These are phyloP conservation scores for Xestia xanthographa DNA, from an alignment of 2,888 invertebrate genomes.

Conservation along the genomic window DNA sequence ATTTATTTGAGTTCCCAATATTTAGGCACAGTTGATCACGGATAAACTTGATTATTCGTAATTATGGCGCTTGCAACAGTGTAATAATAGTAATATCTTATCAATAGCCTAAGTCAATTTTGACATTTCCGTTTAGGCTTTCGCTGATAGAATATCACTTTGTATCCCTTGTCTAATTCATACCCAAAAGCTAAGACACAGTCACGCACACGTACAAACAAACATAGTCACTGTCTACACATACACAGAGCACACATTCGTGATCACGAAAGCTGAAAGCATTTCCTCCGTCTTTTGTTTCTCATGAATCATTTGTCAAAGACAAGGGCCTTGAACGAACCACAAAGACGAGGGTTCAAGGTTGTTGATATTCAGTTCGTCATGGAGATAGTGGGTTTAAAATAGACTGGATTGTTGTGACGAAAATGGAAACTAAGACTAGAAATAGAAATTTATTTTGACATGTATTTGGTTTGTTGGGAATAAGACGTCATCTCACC, in stretches of 20 bases:
- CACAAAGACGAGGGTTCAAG: conserved; percentile 68
- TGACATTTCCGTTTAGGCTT: neutral
- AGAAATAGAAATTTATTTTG: neutral
- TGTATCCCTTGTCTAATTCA: neutral
- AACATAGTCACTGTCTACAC: conserved; percentile 16
- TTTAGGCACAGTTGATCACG: neutral
- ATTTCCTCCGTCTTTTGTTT: conserved; percentile 70
- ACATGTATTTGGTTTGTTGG: neutral
- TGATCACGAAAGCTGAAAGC: conserved; percentile 62
- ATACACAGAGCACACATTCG: conserved; percentile 7
- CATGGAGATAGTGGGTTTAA: conserved; percentile 43
- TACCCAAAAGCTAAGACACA: neutral
- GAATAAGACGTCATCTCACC: neutral
- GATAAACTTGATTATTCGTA: neutral
- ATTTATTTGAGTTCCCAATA: neutral
- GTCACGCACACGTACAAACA: conserved; percentile 1
- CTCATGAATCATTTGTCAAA: conserved; percentile 75
- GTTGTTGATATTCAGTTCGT: conserved; percentile 49
- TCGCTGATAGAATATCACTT: neutral
- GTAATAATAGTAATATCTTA: neutral
- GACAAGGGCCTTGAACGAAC: conserved; percentile 68
- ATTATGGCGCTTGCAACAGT: neutral
- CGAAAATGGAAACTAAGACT: conserved; percentile 10
- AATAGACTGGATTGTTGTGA: conserved; percentile 22
- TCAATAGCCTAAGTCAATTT: neutral